These are phyloP conservation scores for Antennarius maculatus DNA, from an alignment of 2,797 vertebrate species.

Conservation along the genomic window DNA sequence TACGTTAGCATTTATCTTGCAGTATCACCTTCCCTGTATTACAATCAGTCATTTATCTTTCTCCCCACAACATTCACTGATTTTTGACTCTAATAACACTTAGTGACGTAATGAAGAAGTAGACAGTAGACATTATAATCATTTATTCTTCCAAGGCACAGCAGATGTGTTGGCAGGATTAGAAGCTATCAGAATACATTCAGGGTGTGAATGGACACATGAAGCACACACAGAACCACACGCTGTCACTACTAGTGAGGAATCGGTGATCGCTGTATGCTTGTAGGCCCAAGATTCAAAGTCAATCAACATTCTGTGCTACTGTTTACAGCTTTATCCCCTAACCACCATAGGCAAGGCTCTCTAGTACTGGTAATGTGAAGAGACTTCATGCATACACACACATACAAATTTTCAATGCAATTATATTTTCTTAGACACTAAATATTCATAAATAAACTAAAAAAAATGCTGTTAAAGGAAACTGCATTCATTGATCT, in stretches of 20 bases:
- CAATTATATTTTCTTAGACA: conserved; percentile 34
- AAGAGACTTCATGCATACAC: conserved; percentile 42
- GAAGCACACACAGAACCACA: conserved; percentile 60
- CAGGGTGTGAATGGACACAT: conserved; percentile 66
- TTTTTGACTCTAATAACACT: neutral
- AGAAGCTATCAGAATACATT: conserved; percentile 79
- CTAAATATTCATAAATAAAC: conserved; percentile 11
- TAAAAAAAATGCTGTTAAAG: conserved; percentile 12
- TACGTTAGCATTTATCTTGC: no score
- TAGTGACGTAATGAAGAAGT: conserved; percentile 27
- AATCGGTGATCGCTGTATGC: conserved; percentile 66
- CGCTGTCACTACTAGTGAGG: conserved; percentile 57
- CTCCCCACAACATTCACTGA: neutral
- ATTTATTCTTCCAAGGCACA: conserved; percentile 86
- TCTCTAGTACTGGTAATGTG: conserved; percentile 43
- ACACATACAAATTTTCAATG: conserved; percentile 42
- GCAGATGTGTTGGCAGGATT: conserved; percentile 81
- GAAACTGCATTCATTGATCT: conserved; percentile 37
- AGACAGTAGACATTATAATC: conserved; percentile 38
- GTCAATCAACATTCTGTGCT: conserved; percentile 38
- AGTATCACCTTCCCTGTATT: no score
- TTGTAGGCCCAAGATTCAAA: conserved; percentile 50
- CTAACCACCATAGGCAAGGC: conserved; percentile 23
- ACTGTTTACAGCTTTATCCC: conserved; percentile 28
- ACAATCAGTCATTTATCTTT: no score